Evolutionary conservation across 1,140 invertebrate genomes (phyloP), one percentile per base, ranked within the genome.

Genomic region (Bilobella aurantiaca): DNA sequence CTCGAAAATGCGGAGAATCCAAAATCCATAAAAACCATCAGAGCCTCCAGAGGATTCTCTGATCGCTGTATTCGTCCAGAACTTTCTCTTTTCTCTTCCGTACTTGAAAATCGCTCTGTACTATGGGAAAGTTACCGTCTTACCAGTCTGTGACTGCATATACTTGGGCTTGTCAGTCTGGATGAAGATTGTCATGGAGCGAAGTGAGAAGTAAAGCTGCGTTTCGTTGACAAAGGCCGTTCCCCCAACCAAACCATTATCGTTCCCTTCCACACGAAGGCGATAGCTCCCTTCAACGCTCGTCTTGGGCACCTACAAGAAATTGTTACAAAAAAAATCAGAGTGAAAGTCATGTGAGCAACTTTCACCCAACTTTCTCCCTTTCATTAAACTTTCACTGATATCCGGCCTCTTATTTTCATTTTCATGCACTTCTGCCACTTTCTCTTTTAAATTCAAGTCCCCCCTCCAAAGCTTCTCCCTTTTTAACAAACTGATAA

Each of bases 121-220:
- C n/a, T n/a, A n/a, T n/a, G n/a, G n/a, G n/a, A n/a, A n/a, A n/a
- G n/a, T n/a, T n/a, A n/a, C n/a, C n/a, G n/a, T n/a, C n/a, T 42
- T 77, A 89, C 87, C 86, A 37, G 83, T 90, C 76, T 96, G 89
- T 1, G 90, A 87, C 77, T 96, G 93, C 83, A 88, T 96, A 74
- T 97, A 98, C 0, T 96, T 84, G 0, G 93, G 93, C 76, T 96
- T 96, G 75, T 98, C 92, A 62, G 91, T 87, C 78, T 96, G 93
- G 71, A 98, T 88, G 72, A 97, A 93, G 68, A 97, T 91, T 0
- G 93, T 93, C 88, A 94, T 92, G 5, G 91, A 92, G n/a, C 90
- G 78, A 73, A 89, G 87, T 0, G 88, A 91, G 74, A 93, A 94
- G 12, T 80, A 79, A 14, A 95, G 77, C 65, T 82, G 76, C 0